These are phyloP conservation scores for Tenthredo scrophulariae DNA, from an alignment of 2,888 invertebrate species.

Conservation along the genomic window DNA sequence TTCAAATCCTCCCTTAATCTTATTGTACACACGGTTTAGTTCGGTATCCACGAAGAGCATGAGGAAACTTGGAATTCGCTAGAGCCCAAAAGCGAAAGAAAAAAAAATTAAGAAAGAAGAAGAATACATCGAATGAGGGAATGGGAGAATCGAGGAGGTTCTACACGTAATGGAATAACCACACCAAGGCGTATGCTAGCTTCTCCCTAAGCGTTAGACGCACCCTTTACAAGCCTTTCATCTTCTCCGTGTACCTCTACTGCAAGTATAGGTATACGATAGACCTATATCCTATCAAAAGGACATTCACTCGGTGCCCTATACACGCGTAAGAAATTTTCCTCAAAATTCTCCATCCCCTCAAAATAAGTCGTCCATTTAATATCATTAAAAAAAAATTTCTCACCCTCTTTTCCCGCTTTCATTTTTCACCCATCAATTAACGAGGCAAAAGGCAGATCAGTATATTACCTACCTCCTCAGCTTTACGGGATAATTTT, in stretches of 20 bases:
- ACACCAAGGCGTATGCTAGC: constrained; percentile 9
- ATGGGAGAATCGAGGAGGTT: background rate
- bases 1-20: background rate
- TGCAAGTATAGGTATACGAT: background rate
- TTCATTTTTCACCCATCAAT: background rate
- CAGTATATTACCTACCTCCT: background rate
- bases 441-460: background rate
- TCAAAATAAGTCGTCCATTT: background rate
- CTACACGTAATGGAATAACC: constrained; percentile 44
- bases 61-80: background rate
- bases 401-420: background rate
- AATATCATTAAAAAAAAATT: background rate
- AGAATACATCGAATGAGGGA: background rate
- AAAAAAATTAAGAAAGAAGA: background rate
- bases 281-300: constrained; percentile 29
- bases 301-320: constrained; percentile 43
- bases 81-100: background rate
- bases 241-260: background rate
- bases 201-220: constrained; percentile 36
- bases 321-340: background rate
- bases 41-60: background rate
- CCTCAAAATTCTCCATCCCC: background rate
- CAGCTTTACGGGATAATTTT: background rate
- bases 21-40: background rate
- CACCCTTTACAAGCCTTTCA: constrained; percentile 53